Evolutionary conservation across 2,888 invertebrate genomes (phyloP), one percentile per base, ranked within the genome.

Genomic region (Metacarcinus magister): DNA sequence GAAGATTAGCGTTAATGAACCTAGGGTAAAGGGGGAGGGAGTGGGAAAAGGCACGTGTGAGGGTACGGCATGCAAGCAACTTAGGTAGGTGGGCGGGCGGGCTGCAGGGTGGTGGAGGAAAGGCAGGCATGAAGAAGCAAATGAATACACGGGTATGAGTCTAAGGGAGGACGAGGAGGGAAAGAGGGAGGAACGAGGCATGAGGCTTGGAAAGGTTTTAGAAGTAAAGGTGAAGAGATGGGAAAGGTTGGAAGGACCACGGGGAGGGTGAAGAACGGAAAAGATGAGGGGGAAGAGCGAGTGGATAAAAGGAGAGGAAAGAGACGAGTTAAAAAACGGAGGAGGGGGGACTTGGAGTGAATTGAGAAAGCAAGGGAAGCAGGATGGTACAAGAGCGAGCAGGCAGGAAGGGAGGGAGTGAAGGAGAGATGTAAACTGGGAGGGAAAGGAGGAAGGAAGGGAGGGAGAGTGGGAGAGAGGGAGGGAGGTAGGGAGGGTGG

Each of bases 301-400:
- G 82, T 82, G 82, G 82, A 82, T 82, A 82, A 82, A 82, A 82
- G 82, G 82, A 82, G 32, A 82, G 32, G 82, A 82, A 82, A 82
- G 82, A 82, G 82, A 82, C 10, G 32, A 82, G 82, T 32, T 32
- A 82, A 82, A 82, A 82, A 32, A 19, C 3, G 19, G 23, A 19
- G 67, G 28, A 0, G 32, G 82, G 32, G 82, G 32, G 82, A 82
- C 19, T 82, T 82, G 32, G 82, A 82, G 82, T 32, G 82, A 82
- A 82, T 82, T 28, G 82, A 82, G 82, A 82, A 82, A 82, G 82
- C 82, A 82, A 82, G 82, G 82, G 82, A 82, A 28, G 82, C 82
- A 82, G 28, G 82, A 82, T 82, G 82, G 82, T 82, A 82, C 82
- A 82, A 82, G 82, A 32, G 82, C 82, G 82, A 28, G 32, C 82